Evolutionary conservation across 1,140 invertebrate genomes (phyloP).

Genomic region (Drosophila kohkoa): DNA sequence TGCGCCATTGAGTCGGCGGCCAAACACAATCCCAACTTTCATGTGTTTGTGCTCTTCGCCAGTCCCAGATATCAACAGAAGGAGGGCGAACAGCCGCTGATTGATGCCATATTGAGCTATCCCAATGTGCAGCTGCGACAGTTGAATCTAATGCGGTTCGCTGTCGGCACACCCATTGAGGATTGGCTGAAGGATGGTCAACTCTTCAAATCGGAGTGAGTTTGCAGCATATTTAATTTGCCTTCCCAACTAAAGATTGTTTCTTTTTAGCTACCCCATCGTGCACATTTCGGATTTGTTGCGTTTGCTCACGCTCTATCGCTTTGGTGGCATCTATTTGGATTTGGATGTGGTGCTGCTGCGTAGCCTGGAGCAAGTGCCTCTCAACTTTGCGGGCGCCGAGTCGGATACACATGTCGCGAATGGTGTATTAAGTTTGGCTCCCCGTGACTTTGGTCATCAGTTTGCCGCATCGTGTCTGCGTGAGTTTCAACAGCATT

Average conservation of each 20-base stretch:
- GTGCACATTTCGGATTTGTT: conserved; percentile 89
- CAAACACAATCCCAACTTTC: conserved; percentile 86
- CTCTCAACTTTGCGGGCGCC: conserved; percentile 88
- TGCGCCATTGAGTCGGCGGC: conserved; percentile 90
- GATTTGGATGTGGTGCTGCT: conserved; percentile 91
- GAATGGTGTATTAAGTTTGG: conserved; percentile 88
- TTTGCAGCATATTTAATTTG: neutral
- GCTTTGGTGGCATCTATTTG: conserved; percentile 91
- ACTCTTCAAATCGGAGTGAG: conserved; percentile 86
- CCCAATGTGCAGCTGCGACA: conserved; percentile 87
- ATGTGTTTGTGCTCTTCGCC: conserved; percentile 87
- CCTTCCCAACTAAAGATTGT: neutral
- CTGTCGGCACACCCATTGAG: conserved; percentile 87
- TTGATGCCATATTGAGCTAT: conserved; percentile 85
- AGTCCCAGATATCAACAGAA: conserved; percentile 79
- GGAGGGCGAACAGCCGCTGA: conserved; percentile 48
- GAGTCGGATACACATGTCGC: conserved; percentile 87
- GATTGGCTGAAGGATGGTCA: conserved; percentile 86
- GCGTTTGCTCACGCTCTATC: conserved; percentile 90
- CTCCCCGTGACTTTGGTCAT: conserved; percentile 86
- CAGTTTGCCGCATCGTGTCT: conserved; percentile 87
- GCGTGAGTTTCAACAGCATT: conserved; percentile 87
- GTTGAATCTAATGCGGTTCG: conserved; percentile 87
- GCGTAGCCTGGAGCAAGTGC: conserved; percentile 87
- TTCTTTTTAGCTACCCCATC: conserved; percentile 53